Percentiles rank a stretch among this genome's conserved stretches.
Evolutionary conservation across 2,113 vertebrate species (phyloP).

Genomic region (Tragulus kanchil): DNA sequence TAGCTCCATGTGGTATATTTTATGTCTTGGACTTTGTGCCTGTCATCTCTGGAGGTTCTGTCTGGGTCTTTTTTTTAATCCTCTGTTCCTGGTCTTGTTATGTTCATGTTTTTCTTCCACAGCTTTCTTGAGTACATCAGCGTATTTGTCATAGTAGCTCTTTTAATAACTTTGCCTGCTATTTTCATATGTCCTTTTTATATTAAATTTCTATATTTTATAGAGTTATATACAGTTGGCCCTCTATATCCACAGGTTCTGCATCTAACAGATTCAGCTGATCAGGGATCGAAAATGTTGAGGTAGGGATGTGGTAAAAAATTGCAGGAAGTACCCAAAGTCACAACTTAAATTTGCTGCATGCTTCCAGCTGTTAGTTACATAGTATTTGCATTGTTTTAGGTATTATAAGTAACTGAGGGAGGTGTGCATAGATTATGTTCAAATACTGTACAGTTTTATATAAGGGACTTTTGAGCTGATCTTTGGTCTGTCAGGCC

Average conservation of each 20-base stretch:
- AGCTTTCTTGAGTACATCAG: neutral
- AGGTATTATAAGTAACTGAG: neutral
- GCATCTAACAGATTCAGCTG: neutral
- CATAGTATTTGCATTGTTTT: neutral
- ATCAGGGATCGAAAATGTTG: neutral
- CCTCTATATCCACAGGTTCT: neutral
- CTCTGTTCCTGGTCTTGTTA: neutral
- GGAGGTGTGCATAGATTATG: neutral
- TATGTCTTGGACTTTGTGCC: neutral
- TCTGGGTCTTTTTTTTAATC: neutral
- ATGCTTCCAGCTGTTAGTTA: neutral
- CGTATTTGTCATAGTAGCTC: conserved; percentile 3
- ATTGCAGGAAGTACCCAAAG: neutral
- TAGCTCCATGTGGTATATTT: neutral
- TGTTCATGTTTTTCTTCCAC: neutral
- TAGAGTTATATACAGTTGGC: neutral
- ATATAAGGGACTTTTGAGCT: neutral
- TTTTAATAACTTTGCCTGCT: neutral
- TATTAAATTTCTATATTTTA: neutral
- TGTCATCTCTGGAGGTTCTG: neutral
- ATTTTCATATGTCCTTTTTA: neutral
- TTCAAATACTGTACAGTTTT: neutral
- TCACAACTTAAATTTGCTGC: neutral
- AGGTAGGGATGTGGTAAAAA: neutral
- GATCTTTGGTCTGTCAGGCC: neutral